A percentile compares a stretch with the other conserved stretches of the same genome.
Conservation (phyloP, 2,797 vertebrate genomes). For the Acrossocheilus wenchowensis region DNA sequence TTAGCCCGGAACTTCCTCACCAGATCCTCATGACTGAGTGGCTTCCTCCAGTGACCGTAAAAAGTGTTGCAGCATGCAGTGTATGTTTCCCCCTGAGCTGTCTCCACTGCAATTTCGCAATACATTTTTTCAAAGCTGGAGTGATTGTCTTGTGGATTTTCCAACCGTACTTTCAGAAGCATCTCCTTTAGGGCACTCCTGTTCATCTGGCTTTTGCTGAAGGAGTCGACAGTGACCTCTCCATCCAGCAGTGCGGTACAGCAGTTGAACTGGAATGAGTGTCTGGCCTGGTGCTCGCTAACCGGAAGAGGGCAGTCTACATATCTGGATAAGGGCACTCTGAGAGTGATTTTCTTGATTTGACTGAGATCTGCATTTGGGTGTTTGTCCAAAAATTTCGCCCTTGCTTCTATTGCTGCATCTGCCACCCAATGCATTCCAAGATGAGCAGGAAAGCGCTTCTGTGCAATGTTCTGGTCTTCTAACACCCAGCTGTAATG, state of each 20-base stretch:
- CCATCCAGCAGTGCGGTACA: conserved; percentile 87
- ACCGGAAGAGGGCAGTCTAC: conserved; percentile 83
- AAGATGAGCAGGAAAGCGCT: conserved; percentile 90
- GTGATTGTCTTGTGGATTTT: conserved; percentile 82
- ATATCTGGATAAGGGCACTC: conserved; percentile 86
- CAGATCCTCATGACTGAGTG: conserved; percentile 84
- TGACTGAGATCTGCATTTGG: conserved; percentile 67
- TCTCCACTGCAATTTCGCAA: conserved; percentile 77
- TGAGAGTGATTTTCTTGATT: conserved; percentile 79
- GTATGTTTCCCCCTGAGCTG: conserved; percentile 64
- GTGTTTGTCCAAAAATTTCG: conserved; percentile 67
- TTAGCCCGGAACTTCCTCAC: conserved; percentile 85
- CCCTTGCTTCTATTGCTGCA: conserved; percentile 78
- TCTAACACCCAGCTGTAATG: conserved; percentile 86
- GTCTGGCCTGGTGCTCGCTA: conserved; percentile 90
- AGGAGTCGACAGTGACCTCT: conserved; percentile 78
- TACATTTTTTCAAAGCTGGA: conserved; percentile 91
- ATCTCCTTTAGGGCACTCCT: conserved; percentile 77
- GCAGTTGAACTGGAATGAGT: conserved; percentile 93
- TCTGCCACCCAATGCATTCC: conserved; percentile 94
- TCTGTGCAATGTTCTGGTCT: conserved; percentile 89
- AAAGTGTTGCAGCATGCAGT: conserved; percentile 82
- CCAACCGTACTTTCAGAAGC: conserved; percentile 79
- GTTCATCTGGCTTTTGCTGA: conserved; percentile 68
- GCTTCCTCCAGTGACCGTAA: conserved; percentile 94